Evolutionary conservation across 2,888 invertebrate genomes (phyloP).

Genomic region (Barypeithes pellucidus): DNA sequence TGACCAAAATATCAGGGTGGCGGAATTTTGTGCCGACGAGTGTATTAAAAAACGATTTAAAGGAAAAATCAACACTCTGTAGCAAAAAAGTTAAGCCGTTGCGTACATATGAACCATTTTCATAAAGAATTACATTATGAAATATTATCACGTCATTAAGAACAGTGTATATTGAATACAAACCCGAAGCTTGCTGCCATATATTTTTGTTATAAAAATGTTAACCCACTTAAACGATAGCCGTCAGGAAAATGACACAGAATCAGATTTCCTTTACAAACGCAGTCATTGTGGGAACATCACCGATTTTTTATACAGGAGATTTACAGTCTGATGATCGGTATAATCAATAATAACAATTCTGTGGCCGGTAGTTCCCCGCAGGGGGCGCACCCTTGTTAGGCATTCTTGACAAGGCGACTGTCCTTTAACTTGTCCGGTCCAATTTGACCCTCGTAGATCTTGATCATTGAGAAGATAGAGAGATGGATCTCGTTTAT

Average conservation of each 20-base stretch:
- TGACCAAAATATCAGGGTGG: too few relatives aligned
- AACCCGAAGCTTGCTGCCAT: not conserved
- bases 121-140: too few relatives aligned
- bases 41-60: too few relatives aligned
- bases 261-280: constrained; percentile 35
- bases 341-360: constrained; percentile 66
- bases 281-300: constrained; percentile 39
- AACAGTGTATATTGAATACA: too few relatives aligned
- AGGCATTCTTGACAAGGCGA: constrained; percentile 59
- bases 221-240: constrained; percentile 23
- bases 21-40: too few relatives aligned
- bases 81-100: too few relatives aligned
- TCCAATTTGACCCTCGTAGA: constrained; percentile 56
- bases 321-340: constrained; percentile 50
- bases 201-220: constrained; percentile 17
- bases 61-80: too few relatives aligned
- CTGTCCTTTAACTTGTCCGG: constrained; percentile 37
- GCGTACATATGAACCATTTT: too few relatives aligned
- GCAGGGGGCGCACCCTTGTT: constrained; percentile 66
- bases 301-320: constrained; percentile 44
- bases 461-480: constrained; percentile 43
- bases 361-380: constrained; percentile 62
- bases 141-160: too few relatives aligned
- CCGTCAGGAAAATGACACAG: constrained; percentile 33
- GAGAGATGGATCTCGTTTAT: constrained; percentile 44